Conservation (phyloP, 2,797 vertebrate genomes). For the Antennarius maculatus region DNA sequence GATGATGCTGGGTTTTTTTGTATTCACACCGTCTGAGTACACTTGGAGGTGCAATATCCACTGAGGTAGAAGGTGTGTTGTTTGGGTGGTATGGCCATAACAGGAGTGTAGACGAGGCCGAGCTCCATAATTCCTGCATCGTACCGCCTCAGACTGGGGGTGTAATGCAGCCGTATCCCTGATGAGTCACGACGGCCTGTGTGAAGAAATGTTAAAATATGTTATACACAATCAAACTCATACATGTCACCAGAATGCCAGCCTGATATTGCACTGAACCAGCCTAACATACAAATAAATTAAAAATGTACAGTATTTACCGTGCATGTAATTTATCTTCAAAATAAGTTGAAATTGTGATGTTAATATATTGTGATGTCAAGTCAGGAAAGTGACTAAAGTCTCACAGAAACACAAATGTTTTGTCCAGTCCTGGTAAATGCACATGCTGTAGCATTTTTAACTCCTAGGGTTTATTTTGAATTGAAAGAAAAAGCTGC, state of each 20-base stretch:
- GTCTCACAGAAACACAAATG: too few relatives aligned
- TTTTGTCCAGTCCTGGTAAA: too few relatives aligned
- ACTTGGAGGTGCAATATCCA: conserved; percentile 92
- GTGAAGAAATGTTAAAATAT: conserved; percentile 5
- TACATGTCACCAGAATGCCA: not conserved
- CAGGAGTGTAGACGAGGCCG: conserved; percentile 92
- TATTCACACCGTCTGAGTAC: conserved; percentile 87
- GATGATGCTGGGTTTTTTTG: not conserved
- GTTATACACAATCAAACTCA: not conserved
- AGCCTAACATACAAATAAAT: not conserved
- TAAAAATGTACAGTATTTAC: not conserved
- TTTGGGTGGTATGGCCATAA: conserved; percentile 93
- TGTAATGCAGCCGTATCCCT: conserved; percentile 91
- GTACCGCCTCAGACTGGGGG: conserved; percentile 80
- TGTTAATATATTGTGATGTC: not conserved
- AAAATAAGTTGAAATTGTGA: not conserved
- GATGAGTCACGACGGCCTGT: conserved; percentile 88
- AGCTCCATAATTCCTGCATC: conserved; percentile 96
- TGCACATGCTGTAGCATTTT: too few relatives aligned
- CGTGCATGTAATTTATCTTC: not conserved
- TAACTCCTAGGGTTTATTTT: too few relatives aligned
- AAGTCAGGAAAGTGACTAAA: not conserved
- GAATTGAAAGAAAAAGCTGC: too few relatives aligned
- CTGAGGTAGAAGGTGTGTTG: conserved; percentile 84
- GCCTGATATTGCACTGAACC: conserved; percentile 1